phyloP scores from a whole-genome alignment of 2,113 vertebrate genomes.

The Cinclus cinclus region DNA sequence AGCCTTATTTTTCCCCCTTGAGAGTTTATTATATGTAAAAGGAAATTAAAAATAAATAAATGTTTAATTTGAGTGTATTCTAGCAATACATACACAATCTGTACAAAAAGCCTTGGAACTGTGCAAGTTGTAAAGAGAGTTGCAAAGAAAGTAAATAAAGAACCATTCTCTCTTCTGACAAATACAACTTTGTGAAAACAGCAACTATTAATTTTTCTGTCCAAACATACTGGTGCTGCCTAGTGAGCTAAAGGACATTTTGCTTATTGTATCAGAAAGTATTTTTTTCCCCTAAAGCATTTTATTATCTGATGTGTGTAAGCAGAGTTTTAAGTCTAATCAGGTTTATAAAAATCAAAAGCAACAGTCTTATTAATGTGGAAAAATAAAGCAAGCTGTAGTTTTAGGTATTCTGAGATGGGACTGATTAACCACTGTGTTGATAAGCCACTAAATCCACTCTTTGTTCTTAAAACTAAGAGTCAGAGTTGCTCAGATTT shows the following conservation, averaged over 20 bases:
- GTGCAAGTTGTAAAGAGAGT: background rate
- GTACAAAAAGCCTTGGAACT: background rate
- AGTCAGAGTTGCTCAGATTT: background rate
- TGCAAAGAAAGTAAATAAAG: background rate
- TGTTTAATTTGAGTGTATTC: slow-evolving; percentile 12
- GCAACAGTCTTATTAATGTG: background rate
- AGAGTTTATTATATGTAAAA: slow-evolving; percentile 13
- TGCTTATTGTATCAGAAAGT: background rate
- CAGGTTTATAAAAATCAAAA: background rate
- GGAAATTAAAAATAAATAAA: slow-evolving; percentile 49
- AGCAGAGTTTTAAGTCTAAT: background rate
- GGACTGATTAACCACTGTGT: background rate
- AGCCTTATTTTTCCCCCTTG: background rate
- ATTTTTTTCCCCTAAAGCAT: background rate
- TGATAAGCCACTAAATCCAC: background rate
- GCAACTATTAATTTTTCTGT: background rate
- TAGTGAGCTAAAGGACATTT: background rate
- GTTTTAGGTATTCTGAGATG: background rate
- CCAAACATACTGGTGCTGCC: background rate
- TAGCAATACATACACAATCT: background rate
- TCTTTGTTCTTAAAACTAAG: background rate
- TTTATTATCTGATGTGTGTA: background rate
- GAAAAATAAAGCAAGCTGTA: background rate
- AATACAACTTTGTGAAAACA: background rate
- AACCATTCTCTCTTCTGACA: background rate